Conservation (phyloP, 2,888 invertebrate species). For the Zaprionus lineosus region DNA sequence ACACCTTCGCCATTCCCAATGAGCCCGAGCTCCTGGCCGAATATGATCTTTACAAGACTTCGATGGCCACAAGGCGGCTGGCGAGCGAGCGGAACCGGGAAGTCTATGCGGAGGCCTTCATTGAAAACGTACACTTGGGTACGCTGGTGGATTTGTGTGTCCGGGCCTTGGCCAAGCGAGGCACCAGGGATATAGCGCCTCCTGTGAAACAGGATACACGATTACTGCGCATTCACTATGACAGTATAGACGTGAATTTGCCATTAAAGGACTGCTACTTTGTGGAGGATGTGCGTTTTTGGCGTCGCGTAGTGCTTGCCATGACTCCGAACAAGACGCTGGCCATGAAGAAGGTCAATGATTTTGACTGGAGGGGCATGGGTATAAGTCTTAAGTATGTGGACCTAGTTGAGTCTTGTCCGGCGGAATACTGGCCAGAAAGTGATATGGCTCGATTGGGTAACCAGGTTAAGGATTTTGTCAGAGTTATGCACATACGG, state of each 20-base stretch:
- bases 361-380: slow-evolving; percentile 67
- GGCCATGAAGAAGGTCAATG: slow-evolving; percentile 37
- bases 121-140: slow-evolving; percentile 52
- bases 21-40: slow-evolving; percentile 49
- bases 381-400: slow-evolving; percentile 73
- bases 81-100: slow-evolving; percentile 64
- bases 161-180: slow-evolving; percentile 56
- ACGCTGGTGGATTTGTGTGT: slow-evolving; percentile 69
- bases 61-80: slow-evolving; percentile 38
- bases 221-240: slow-evolving; percentile 66
- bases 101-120: slow-evolving; percentile 68
- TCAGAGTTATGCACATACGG: slow-evolving; percentile 66
- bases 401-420: slow-evolving; percentile 73
- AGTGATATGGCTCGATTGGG: slow-evolving; percentile 63
- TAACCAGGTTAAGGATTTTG: slow-evolving; percentile 49
- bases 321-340: slow-evolving; percentile 62
- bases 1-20: slow-evolving; percentile 66
- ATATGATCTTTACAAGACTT: slow-evolving; percentile 65
- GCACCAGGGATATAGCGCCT: slow-evolving; percentile 38
- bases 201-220: slow-evolving; percentile 42
- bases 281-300: slow-evolving; percentile 67
- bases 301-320: slow-evolving; percentile 74
- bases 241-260: slow-evolving; percentile 65
- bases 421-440: slow-evolving; percentile 70
- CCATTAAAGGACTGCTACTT: slow-evolving; percentile 71